Conservation (phyloP, 2,888 invertebrate genomes). For the Thymelicus sylvestris region DNA sequence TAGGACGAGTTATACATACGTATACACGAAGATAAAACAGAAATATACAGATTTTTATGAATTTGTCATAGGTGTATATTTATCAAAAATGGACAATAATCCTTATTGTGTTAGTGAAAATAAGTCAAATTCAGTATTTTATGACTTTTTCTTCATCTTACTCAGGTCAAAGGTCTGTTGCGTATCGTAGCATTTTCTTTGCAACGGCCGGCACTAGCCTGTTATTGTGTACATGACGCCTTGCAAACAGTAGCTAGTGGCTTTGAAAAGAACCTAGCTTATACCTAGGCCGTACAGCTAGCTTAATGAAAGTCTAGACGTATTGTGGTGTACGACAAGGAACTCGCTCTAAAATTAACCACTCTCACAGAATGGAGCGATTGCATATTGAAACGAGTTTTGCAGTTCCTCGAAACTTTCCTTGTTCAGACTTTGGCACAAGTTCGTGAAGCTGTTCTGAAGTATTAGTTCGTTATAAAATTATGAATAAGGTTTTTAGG, state of each 20-base stretch:
- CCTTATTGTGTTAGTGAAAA: too few relatives aligned
- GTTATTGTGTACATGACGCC: conserved; percentile 16
- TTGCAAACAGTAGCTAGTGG: conserved; percentile 26
- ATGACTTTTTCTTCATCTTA: too few relatives aligned
- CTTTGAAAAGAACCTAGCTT: conserved; percentile 29
- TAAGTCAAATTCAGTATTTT: too few relatives aligned
- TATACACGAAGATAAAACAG: too few relatives aligned
- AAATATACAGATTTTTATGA: too few relatives aligned
- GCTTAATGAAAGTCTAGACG: conserved; percentile 68
- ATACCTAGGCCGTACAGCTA: conserved; percentile 28
- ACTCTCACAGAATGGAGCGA: conserved; percentile 16
- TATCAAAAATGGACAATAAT: too few relatives aligned
- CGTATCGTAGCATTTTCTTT: conserved; percentile 11
- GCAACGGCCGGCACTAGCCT: conserved; percentile 8
- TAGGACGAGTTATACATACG: too few relatives aligned
- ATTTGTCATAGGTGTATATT: too few relatives aligned
- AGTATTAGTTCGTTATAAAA: conserved; percentile 13
- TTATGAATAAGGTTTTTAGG: background rate
- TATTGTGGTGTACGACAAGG: conserved; percentile 46
- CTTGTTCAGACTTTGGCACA: conserved; percentile 27
- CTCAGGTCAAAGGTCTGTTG: too few relatives aligned
- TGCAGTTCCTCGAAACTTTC: conserved; percentile 5
- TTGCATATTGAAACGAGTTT: conserved; percentile 14
- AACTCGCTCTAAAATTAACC: conserved; percentile 33
- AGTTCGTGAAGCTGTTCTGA: conserved; percentile 10